phyloP scores from a whole-genome alignment of 2,888 invertebrate genomes.

The Ophioninae sp. region DNA sequence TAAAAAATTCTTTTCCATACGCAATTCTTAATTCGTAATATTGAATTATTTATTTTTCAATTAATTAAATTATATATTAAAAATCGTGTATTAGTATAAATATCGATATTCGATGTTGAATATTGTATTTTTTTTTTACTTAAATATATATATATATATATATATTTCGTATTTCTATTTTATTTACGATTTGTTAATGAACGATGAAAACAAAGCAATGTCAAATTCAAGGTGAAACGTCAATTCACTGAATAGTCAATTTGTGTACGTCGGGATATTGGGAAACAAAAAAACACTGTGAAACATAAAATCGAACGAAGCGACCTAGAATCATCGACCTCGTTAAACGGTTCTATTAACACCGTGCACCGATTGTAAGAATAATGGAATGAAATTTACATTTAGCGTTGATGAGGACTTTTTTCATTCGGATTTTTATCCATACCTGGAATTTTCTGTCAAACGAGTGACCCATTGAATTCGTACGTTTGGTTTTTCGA shows the following conservation, averaged over 20 bases:
- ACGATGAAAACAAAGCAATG: slow-evolving; percentile 8
- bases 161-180: no score
- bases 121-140: no score
- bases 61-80: no score
- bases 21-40: no score
- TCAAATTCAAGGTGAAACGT: neutral
- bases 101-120: no score
- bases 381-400: slow-evolving; percentile 46
- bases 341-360: slow-evolving; percentile 53
- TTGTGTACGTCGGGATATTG: neutral
- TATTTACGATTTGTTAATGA: no score
- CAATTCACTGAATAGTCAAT: slow-evolving; percentile 51
- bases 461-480: neutral
- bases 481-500: neutral
- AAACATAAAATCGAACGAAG: slow-evolving; percentile 3
- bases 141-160: no score
- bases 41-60: no score
- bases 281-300: no score
- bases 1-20: no score
- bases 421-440: neutral
- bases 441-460: neutral
- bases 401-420: slow-evolving; percentile 10
- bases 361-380: slow-evolving; percentile 19
- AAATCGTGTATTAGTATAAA: no score
- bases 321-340: slow-evolving; percentile 56